These are phyloP conservation scores for Falco cherrug DNA, from an alignment of 2,797 vertebrate species.

Conservation along the genomic window DNA sequence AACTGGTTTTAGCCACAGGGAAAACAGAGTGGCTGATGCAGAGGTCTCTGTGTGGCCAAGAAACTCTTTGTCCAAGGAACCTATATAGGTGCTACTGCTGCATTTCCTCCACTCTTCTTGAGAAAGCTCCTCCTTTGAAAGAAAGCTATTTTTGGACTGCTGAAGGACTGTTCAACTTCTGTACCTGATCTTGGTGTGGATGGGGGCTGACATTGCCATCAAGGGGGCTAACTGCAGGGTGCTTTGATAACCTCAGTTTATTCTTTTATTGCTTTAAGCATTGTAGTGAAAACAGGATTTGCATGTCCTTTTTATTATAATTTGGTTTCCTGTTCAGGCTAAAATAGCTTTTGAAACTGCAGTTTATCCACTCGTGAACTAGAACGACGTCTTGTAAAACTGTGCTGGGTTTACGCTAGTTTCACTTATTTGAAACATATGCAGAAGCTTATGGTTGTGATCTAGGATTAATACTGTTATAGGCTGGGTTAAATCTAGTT, in stretches of 20 bases:
- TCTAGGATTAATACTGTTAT: conserved; percentile 51
- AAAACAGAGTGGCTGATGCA: neutral
- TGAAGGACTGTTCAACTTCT: neutral
- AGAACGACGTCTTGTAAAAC: conserved; percentile 58
- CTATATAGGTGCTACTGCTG: neutral
- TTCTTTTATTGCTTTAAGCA: conserved; percentile 46
- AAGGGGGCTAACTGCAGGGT: neutral
- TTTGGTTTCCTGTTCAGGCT: conserved; percentile 60
- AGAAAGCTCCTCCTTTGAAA: neutral
- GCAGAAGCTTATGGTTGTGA: conserved; percentile 63
- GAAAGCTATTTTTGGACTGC: neutral
- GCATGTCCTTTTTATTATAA: conserved; percentile 67
- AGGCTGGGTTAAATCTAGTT: conserved; percentile 43
- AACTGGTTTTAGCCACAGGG: neutral
- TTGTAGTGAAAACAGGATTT: conserved; percentile 60
- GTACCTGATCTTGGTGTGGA: neutral
- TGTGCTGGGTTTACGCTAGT: conserved; percentile 9
- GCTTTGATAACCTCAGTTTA: conserved; percentile 21
- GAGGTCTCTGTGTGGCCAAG: neutral
- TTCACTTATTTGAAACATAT: conserved; percentile 64
- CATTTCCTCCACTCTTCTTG: neutral
- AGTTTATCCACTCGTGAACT: conserved; percentile 62
- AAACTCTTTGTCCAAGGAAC: neutral
- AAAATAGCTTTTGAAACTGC: conserved; percentile 56
- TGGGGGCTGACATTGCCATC: neutral